phyloP scores from a whole-genome alignment of 2,113 vertebrate genomes.

The Acrocephalus kingi region DNA sequence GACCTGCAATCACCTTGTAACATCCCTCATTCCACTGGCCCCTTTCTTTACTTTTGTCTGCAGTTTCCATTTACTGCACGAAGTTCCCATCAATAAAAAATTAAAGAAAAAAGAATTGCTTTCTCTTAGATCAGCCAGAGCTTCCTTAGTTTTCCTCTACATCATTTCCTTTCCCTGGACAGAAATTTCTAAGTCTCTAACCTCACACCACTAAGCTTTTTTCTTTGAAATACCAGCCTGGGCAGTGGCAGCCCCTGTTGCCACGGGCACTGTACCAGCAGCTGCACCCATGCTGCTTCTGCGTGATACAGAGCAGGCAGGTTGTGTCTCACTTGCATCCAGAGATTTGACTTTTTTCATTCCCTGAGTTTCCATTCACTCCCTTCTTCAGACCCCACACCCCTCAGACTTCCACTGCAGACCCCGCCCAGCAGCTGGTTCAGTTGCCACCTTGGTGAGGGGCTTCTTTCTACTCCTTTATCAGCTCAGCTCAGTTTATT shows the following conservation, averaged over 20 bases:
- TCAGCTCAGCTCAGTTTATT: neutral
- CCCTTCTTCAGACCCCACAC: neutral
- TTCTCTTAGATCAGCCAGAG: neutral
- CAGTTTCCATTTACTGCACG: neutral
- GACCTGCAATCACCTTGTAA: neutral
- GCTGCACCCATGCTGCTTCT: neutral
- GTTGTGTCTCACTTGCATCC: neutral
- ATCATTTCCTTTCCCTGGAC: neutral
- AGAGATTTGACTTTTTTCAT: neutral
- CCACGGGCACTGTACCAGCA: neutral
- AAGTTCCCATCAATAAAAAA: neutral
- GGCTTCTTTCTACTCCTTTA: neutral
- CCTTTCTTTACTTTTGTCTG: neutral
- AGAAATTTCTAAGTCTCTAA: neutral
- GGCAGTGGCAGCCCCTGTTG: neutral
- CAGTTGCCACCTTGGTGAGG: neutral
- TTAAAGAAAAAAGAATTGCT: neutral
- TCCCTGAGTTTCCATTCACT: neutral
- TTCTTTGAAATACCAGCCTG: fast-evolving
- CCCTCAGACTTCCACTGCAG: neutral
- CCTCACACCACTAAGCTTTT: neutral
- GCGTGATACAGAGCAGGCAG: neutral
- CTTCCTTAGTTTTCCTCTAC: neutral
- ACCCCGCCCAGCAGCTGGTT: neutral
- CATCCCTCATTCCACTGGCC: neutral